Conservation (phyloP, 2,797 vertebrate species). For the Ceryle rudis region DNA sequence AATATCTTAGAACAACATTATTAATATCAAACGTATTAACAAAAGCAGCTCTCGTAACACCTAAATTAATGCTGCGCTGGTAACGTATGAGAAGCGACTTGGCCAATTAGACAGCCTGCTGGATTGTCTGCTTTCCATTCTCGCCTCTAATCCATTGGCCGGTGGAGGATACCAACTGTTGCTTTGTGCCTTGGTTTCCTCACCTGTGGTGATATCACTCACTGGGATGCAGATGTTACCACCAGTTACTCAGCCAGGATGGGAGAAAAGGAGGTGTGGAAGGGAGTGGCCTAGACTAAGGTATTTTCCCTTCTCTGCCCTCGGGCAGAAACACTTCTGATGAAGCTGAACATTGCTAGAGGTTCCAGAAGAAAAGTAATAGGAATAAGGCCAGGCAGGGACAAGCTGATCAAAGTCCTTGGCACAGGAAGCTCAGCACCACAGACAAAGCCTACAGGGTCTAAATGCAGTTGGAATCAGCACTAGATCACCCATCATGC, state of each 20-base stretch:
- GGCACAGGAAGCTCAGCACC: not conserved
- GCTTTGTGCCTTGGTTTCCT: not conserved
- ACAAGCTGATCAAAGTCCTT: not conserved
- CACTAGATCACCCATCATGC: not conserved
- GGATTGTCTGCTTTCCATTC: not conserved
- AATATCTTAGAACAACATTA: not conserved
- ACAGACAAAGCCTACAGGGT: not conserved
- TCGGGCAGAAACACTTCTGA: not conserved
- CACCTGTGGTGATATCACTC: not conserved
- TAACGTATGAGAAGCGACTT: not conserved
- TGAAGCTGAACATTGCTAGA: not conserved
- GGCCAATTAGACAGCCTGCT: not conserved
- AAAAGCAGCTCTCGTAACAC: not conserved
- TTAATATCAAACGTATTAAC: not conserved
- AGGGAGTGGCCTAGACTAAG: not conserved
- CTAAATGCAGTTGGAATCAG: not conserved
- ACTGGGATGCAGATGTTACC: not conserved
- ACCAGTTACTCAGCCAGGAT: fast-evolving
- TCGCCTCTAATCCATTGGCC: not conserved
- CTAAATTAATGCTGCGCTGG: not conserved
- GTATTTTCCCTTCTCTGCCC: not conserved
- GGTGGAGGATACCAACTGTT: not conserved
- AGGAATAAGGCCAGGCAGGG: not conserved
- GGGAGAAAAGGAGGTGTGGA: not conserved
- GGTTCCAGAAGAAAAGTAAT: not conserved